Base-by-base conservation (phyloP, 2,888 invertebrate genomes). In the Eilema sororculum region DNA sequence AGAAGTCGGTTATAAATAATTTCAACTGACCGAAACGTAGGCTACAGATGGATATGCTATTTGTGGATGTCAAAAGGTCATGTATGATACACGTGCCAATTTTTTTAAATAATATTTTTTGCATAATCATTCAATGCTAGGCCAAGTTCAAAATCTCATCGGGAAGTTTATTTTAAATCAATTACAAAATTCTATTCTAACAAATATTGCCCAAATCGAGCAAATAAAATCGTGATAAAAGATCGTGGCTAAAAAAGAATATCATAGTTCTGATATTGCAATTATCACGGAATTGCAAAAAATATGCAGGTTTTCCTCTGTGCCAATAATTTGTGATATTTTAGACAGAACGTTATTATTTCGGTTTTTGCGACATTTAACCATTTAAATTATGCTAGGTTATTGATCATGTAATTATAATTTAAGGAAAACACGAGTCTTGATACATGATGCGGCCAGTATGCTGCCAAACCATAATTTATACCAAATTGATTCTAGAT, bases 261-360 rank as follows among this genome's bases (percentile, higher is more conserved):
- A 52, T n/a, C 9, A 20, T 52, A n/a, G 52, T 52, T n/a, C 52
- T n/a, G n/a, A n/a, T n/a, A n/a, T n/a, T n/a, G n/a, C 20, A 52
- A 52, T 52, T 52, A 52, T 52, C 52, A 52, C 52, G n/a, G 52
- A n/a, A n/a, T 52, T 52, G 9, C 52, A 52, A 52, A 52, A 52
- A 52, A 52, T 4, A 20, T 5, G 20, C 20, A 20, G 16, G 13
- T 20, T n/a, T 52, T n/a, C n/a, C 20, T n/a, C 9, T 52, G 20
- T n/a, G n/a, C 52, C 2, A 52, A 52, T n/a, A 2, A 52, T 52
- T 52, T 52, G 8, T n/a, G 8, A n/a, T 52, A 52, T 52, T n/a
- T 20, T 9, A 46, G 52, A 9, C 0, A 52, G 1, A 41, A 0
- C n/a, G n/a, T 52, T n/a, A 52, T 52, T n/a, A n/a, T 52, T 52